phyloP scores from a whole-genome alignment of 2,888 invertebrate genomes.

The Augiades crinisus region DNA sequence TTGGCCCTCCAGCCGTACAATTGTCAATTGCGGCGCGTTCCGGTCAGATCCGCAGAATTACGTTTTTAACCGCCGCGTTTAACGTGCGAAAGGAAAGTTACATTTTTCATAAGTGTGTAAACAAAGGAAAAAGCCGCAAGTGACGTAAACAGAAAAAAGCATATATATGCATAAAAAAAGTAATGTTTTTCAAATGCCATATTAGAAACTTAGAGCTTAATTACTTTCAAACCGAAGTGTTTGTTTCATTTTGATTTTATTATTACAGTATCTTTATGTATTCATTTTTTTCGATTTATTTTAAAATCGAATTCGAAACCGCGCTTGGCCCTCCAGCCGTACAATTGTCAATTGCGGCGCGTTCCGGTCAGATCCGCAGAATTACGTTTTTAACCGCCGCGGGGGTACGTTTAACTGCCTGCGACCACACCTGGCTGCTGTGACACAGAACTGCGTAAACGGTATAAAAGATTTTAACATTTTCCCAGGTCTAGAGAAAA shows the following conservation, averaged over 20 bases:
- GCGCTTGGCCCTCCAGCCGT: background rate
- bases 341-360: conserved; percentile 5
- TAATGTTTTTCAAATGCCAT: too few species aligned
- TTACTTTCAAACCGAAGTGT: too few species aligned
- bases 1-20: background rate
- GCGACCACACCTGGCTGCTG: background rate
- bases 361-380: conserved; percentile 13
- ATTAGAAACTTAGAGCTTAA: too few species aligned
- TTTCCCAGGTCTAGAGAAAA: too few species aligned
- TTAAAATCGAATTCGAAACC: background rate
- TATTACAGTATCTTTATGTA: too few species aligned
- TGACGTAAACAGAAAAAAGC: too few species aligned
- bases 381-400: conserved; percentile 12
- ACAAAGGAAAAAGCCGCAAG: too few species aligned
- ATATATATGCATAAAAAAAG: too few species aligned
- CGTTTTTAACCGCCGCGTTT: conserved; percentile 8
- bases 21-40: conserved; percentile 10
- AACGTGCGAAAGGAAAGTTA: too few species aligned
- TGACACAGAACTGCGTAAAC: background rate
- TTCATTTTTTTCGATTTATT: background rate
- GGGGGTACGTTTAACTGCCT: background rate
- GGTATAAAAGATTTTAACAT: background rate
- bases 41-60: conserved; percentile 13
- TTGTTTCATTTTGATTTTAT: too few species aligned
- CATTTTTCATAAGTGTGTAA: too few species aligned